Evolutionary conservation across 2,888 invertebrate species (phyloP).

Genomic region (Copidosoma aretas): DNA sequence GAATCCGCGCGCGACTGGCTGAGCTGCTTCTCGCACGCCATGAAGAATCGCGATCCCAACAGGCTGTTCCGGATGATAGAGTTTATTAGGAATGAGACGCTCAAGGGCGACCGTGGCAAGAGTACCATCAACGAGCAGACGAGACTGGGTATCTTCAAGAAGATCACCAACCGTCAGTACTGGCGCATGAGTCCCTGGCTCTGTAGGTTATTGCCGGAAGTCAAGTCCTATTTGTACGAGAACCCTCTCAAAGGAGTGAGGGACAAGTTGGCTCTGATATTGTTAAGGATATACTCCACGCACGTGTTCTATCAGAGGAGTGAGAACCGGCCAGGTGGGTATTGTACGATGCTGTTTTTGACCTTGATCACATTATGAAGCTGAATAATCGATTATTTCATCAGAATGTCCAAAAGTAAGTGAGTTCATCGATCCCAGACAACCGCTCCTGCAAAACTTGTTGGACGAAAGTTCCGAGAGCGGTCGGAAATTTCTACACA

Average conservation of each 20-base stretch:
- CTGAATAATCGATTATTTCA: not conserved
- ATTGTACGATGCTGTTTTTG: not conserved
- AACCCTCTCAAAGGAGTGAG: slow-evolving; percentile 87
- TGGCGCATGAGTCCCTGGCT: slow-evolving; percentile 80
- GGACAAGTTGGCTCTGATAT: slow-evolving; percentile 73
- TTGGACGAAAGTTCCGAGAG: slow-evolving; percentile 63
- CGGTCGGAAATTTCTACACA: slow-evolving; percentile 74
- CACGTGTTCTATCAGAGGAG: not conserved
- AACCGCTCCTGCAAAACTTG: slow-evolving; percentile 66
- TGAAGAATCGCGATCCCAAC: slow-evolving; percentile 76
- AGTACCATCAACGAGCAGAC: slow-evolving; percentile 71
- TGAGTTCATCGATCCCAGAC: slow-evolving; percentile 66
- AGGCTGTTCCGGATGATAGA: slow-evolving; percentile 70
- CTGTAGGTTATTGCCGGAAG: slow-evolving; percentile 65
- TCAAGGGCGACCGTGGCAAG: slow-evolving; percentile 61
- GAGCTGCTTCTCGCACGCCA: slow-evolving; percentile 73
- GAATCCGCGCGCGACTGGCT: slow-evolving; percentile 80
- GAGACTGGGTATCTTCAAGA: slow-evolving; percentile 75
- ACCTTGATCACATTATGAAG: not conserved
- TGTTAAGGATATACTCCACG: slow-evolving; percentile 61
- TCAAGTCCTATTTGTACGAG: slow-evolving; percentile 69
- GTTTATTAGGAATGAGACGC: slow-evolving; percentile 71
- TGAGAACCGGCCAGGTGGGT: not conserved
- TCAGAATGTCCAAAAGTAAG: slow-evolving; percentile 57
- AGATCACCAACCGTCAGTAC: slow-evolving; percentile 74